These are phyloP conservation scores for Vireo griseus DNA, from an alignment of 2,797 vertebrate genomes.

Conservation along the genomic window DNA sequence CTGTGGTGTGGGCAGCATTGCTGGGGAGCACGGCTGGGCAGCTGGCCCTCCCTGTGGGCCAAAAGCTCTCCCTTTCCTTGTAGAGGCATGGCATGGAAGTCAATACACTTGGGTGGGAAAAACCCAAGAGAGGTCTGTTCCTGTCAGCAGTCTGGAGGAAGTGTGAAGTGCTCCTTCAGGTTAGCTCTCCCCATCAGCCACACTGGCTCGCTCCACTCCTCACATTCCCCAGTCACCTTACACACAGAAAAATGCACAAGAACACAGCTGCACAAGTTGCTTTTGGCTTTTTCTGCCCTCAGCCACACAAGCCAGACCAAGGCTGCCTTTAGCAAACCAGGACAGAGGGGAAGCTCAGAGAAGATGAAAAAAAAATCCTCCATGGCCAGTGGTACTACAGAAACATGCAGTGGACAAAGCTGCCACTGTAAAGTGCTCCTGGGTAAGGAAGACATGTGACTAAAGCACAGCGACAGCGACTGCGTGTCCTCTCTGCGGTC, in stretches of 20 bases:
- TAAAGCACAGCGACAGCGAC: neutral
- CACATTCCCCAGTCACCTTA: neutral
- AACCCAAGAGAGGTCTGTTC: neutral
- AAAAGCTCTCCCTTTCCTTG: neutral
- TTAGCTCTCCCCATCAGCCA: neutral
- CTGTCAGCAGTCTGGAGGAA: neutral
- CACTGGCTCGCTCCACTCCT: rapidly evolving
- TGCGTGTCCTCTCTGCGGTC: neutral
- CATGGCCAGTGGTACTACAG: rapidly evolving
- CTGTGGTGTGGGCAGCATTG: rapidly evolving
- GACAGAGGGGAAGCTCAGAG: neutral
- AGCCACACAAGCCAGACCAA: neutral
- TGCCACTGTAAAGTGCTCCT: neutral
- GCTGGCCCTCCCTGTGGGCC: neutral
- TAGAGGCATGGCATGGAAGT: rapidly evolving
- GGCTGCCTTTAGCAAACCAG: neutral
- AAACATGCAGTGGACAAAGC: neutral
- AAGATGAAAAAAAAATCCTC: neutral
- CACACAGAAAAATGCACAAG: rapidly evolving
- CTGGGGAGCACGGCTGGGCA: neutral
- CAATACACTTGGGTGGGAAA: neutral
- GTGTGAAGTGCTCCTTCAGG: neutral
- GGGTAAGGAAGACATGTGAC: neutral
- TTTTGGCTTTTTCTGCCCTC: neutral
- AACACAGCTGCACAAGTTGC: neutral